Base-by-base conservation (phyloP, 2,888 invertebrate species). In the Brachypalpus laphriformis region DNA sequence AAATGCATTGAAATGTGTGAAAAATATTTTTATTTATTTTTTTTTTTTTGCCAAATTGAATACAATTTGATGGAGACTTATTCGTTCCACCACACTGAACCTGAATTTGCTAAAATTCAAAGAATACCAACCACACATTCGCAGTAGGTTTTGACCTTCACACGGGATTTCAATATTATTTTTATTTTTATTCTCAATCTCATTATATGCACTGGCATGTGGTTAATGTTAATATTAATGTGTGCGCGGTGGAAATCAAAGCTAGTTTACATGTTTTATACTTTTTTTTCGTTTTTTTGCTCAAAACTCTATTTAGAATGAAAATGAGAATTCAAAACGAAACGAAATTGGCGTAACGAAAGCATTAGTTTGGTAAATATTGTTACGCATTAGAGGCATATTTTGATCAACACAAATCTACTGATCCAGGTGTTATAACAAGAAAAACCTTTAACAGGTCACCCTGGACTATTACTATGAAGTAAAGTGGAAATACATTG, bases 71-170 rank as follows among this genome's bases (percentile, higher is more conserved):
- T 20, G 57, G 57, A 16, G 25, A 5, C 22, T 45, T 45, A 14
- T 22, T 59, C 25, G 25, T 59, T 59, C 59, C 59, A 42, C 40
- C 9, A 42, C 40, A 25, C 59, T 40, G 59, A 40, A 57, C 7
- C 14, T 40, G 20, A 59, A 59, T 42, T 25, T 59, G 42, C 59
- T 45, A 42, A 42, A 59, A 57, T 22, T 7, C 5, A 18, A 57
- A 54, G 25, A 25, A 54, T 25, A 37, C 34, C 34, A 34, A 9
- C 40, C 40, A 28, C 25, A n/a, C 22, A 31, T 31, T 45, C 45
- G 28, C 45, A 31, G 31, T 47, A 31, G 47, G 63, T n/a, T 45
- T 25, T 40, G 68, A 68, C 68, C 68, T 68, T 68, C 68, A 54
- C 16, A 28, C 25, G 14, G 16, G 51, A 51, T 66, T 51, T 51